phyloP scores from a whole-genome alignment of 2,888 invertebrate genomes.

The Agonopterix heracliana region DNA sequence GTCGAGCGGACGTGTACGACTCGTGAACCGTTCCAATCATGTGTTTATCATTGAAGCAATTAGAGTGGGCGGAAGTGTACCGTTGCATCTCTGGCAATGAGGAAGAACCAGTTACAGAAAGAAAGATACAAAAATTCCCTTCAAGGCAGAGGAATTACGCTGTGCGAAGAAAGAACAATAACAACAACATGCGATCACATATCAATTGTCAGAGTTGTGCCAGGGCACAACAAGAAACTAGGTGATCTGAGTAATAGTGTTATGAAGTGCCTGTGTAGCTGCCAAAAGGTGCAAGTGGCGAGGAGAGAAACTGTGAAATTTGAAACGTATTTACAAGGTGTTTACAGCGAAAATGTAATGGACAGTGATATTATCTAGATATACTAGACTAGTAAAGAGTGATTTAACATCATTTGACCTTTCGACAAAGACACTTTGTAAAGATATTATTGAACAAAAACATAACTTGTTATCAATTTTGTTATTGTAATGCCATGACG shows the following conservation, averaged over 20 bases:
- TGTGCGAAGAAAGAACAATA: slow-evolving; percentile 74
- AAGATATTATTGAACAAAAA: not conserved
- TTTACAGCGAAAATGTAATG: too few species aligned
- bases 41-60: slow-evolving; percentile 62
- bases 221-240: slow-evolving; percentile 50
- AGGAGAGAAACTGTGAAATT: too few species aligned
- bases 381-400: too few species aligned
- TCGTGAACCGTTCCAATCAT: slow-evolving; percentile 22
- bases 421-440: too few species aligned
- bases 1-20: slow-evolving; percentile 15
- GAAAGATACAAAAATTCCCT: slow-evolving; percentile 78
- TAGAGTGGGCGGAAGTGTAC: slow-evolving; percentile 61
- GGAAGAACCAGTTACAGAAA: slow-evolving; percentile 29
- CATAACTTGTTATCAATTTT: not conserved
- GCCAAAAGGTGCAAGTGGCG: not conserved
- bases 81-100: slow-evolving; percentile 46
- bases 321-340: too few species aligned
- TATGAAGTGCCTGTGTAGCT: not conserved
- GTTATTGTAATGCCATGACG: not conserved
- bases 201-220: slow-evolving; percentile 60
- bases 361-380: too few species aligned
- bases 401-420: too few species aligned
- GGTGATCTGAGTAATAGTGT: slow-evolving; percentile 26
- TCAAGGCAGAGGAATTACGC: slow-evolving; percentile 82
- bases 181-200: slow-evolving; percentile 53